Evolutionary conservation across 2,888 invertebrate species (phyloP), one percentile per base, ranked within the genome.

Genomic region (Trypoxylon attenuatum): DNA sequence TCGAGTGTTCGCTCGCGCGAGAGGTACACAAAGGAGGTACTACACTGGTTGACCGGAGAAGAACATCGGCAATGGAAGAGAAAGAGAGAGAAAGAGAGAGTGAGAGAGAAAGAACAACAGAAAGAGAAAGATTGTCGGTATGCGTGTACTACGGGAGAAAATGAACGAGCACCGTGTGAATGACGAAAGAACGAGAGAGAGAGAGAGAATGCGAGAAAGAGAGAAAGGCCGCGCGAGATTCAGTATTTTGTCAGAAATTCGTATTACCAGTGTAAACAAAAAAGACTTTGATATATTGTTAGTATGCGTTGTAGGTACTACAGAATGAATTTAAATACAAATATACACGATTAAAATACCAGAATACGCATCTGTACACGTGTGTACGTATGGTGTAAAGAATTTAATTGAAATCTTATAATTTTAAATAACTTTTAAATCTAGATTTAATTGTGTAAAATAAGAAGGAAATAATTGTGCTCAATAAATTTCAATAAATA

Each of bases 401-500:
- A 33, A 33, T 57, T 73, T 71, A 78, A 72, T 74, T 79, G 78
- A 81, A 71, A 78, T 73, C 77, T 73, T 81, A 73, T 79, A 78
- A 80, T 80, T 80, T 81, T 80, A 77, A 71, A 78, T 61, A 72
- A 80, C 74, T 77, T 80, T 76, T 79, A 77, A 67, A 75, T 80
- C 76, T 78, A 81, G 77, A 68, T 77, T 78, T 78, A 79, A 73
- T 78, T 78, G 79, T 81, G 77, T 80, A 82, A 78, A 73, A 77
- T 71, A 80, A 82, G 73, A 69, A 67, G 67, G 68, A 74, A n/a
- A 76, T 81, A 76, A 80, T 77, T 81, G 82, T 82, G 82, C 82
- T 82, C 82, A 82, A 82, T 79, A 78, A 82, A 80, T 80, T 82
- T 82, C 81, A 82, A 82, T 82, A 82, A 82, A 80, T 81, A 78